A percentile compares a stretch with the other conserved stretches of the same genome.
phyloP scores from a whole-genome alignment of 92 coral and sea anemone species.

The Parazoanthus atlanticus region DNA sequence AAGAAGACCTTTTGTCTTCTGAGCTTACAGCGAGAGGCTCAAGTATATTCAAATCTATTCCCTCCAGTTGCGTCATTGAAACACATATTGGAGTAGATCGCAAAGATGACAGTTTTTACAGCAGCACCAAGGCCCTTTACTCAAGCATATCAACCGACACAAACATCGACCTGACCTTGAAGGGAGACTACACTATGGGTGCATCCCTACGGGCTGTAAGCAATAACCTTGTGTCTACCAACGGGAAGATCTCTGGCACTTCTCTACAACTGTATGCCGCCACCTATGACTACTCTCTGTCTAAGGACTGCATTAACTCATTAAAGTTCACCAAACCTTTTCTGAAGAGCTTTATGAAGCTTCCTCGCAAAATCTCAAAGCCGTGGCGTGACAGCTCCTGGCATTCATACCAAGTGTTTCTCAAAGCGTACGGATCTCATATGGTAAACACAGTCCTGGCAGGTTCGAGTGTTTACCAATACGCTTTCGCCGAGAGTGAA shows the following conservation, averaged over 20 bases:
- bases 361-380: not conserved
- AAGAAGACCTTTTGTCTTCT: not conserved
- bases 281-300: slow-evolving; percentile 1
- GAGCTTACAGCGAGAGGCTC: not conserved
- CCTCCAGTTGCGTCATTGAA: not conserved
- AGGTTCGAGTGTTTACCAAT: not conserved
- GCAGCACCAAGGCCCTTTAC: not conserved
- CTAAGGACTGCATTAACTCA: slow-evolving; percentile 10
- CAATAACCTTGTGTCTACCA: not conserved
- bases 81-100: not conserved
- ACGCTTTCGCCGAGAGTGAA: not conserved
- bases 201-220: not conserved
- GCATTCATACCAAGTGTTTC: not conserved
- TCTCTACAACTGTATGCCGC: not conserved
- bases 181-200: slow-evolving; percentile 27
- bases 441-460: not conserved
- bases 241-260: not conserved
- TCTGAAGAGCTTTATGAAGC: not conserved
- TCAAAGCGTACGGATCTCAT: not conserved
- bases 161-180: not conserved
- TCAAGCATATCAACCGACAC: not conserved
- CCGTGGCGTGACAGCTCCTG: not conserved
- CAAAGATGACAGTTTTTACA: not conserved
- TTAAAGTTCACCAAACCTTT: not conserved
- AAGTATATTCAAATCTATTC: not conserved